Base-by-base conservation (phyloP, 2,113 vertebrate species). In the Cololabis saira region DNA sequence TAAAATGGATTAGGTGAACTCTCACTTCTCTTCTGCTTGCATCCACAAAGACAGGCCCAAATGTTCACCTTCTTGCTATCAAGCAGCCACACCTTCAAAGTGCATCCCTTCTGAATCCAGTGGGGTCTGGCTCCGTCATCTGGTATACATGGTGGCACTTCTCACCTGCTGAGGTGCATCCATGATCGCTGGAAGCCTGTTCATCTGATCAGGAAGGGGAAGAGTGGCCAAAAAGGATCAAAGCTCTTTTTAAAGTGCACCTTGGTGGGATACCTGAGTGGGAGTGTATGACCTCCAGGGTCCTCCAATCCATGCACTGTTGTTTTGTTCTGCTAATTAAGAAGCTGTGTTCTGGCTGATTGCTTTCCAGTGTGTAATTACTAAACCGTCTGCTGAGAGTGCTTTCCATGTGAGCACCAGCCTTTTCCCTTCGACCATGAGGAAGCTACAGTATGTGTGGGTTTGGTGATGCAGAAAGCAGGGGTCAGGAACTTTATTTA, bases 361-460 rank as follows among this genome's bases (percentile, higher is more conserved):
- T 93, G 91, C 89, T 90, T 93, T 91, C 88, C 89, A 92, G 86
- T 93, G 84, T 92, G 84, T 91, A 93, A 93, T 93, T 94, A 93
- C 83, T 50, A 90, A 91, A 88, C 88, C 85, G 85, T 87, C 88
- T 91, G 86, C 88, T 71, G 82, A 90, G 89, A 90, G 84, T 64
- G 84, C 83, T 89, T 91, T 91, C 87, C 64, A 71, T 86, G 76
- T 62, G 73, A 88, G 75, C 76, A 74, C 85, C 86, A 72, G 85
- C 64, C 83, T 89, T 78, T 54, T 62, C 61, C 69, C 72, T 43
- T 80, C 57, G 43, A 80, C 84, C 76, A 51, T 68, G 80, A 89
- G 63, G 76, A 85, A 76, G 86, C 71, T 49, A 37, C 33, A 37
- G 33, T 11, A 50, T 78, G 69, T 54, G 61, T 79, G 81, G 70